Evolutionary conservation across 2,113 vertebrate genomes (phyloP).

Genomic region (Ondatra zibethicus): DNA sequence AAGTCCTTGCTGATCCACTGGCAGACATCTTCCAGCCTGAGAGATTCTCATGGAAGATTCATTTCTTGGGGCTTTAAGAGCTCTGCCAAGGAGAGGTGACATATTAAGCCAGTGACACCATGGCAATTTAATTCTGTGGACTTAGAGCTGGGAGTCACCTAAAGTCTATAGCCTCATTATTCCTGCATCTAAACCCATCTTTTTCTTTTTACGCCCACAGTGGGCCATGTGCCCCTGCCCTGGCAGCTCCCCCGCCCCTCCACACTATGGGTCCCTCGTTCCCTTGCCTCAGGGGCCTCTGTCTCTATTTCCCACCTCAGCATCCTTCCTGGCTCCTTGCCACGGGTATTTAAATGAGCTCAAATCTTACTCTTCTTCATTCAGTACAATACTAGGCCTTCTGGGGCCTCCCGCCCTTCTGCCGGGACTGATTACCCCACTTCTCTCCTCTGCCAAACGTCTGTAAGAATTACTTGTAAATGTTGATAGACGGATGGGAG

Average conservation of each 20-base stretch:
- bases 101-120: not conserved
- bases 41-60: constrained; percentile 47
- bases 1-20: not conserved
- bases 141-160: constrained; percentile 25
- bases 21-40: not conserved
- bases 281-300: not conserved
- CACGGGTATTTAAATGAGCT: not conserved
- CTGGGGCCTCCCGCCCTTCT: not conserved
- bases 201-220: not conserved
- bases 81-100: constrained; percentile 51
- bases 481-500: not conserved
- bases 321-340: not conserved
- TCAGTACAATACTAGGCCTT: not conserved
- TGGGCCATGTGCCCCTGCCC: not conserved
- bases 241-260: not conserved
- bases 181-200: not conserved
- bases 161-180: constrained; percentile 24
- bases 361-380: not conserved
- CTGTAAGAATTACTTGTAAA: not conserved
- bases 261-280: not conserved
- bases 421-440: not conserved
- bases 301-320: not conserved
- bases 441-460: not conserved
- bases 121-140: constrained; percentile 42
- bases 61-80: constrained; percentile 55